Evolutionary conservation across 35 echinoderm and acorn worm species (phyloP), one percentile per base, ranked within the genome.

Genomic region (Stichopus chloronotus): DNA sequence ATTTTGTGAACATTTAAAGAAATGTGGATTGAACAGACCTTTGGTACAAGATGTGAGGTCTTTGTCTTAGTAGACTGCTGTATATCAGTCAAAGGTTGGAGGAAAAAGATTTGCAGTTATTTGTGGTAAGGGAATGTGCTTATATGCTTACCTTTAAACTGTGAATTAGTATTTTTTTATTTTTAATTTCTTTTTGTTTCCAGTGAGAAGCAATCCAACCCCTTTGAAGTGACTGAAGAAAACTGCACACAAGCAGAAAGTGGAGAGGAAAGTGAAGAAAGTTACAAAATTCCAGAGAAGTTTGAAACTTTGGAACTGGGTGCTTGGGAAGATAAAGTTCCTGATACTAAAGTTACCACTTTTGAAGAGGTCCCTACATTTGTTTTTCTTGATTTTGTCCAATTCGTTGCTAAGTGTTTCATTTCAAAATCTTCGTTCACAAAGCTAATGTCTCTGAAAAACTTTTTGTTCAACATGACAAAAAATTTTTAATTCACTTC

Each of bases 261-360:
- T 59, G 86, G 8, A 52, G 58, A 25, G 9, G 86, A 88, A 22
- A 63, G 57, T 24, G n/a, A 21, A 78, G 89, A 91, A 53, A 53
- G 58, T 55, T 58, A 92, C 52, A 92, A 80, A 81, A 22, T 63
- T 16, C 79, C 92, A 0, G 79, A 87, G 59, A 94, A 91, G n/a
- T 96, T 99, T 93, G 95, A 96, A 74, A 78, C 91, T 5, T 90
- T 99, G 87, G 97, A 99, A 81, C 69, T 96, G 24, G 96, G 88
- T 12, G 92, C 97, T 17, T 56, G 94, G 24, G 97, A 99, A 88
- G 91, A 87, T 57, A 76, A 94, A 82, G 95, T 99, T 86, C 93
- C 94, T 25, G 95, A 96, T 59, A 63, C 92, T 61, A 72, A 87
- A n/a, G 92, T 96, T 17, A 61, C 16, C 16, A 94, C 80, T 13